phyloP scores from a whole-genome alignment of 2,113 vertebrate species.

The Seriola quinqueradiata region DNA sequence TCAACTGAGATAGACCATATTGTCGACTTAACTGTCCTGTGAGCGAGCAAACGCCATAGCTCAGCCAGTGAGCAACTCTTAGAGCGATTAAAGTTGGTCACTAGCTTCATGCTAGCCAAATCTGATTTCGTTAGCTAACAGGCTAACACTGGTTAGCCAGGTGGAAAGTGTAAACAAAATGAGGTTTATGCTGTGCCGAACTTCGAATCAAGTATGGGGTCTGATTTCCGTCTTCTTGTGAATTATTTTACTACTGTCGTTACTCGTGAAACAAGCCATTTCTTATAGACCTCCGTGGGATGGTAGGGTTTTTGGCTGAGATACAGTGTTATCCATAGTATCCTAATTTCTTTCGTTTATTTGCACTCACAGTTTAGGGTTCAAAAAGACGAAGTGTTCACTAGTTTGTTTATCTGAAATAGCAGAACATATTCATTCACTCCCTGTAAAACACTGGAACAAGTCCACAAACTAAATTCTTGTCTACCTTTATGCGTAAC shows the following conservation, averaged over 20 bases:
- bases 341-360: background rate
- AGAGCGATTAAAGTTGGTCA: conserved; percentile 62
- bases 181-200: background rate
- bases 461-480: background rate
- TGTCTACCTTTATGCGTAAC: background rate
- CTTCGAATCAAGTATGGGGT: background rate
- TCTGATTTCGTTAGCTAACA: conserved; percentile 31
- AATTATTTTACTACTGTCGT: background rate
- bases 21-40: background rate
- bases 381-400: background rate
- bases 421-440: background rate
- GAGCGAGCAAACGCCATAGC: background rate
- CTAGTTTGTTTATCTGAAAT: background rate
- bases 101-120: conserved; percentile 57
- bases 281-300: background rate
- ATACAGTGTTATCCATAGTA: background rate
- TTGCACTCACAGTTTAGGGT: background rate
- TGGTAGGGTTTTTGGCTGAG: background rate
- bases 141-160: conserved; percentile 52
- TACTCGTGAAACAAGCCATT: background rate
- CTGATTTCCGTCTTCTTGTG: background rate
- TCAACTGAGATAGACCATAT: background rate
- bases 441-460: background rate
- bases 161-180: conserved; percentile 49
- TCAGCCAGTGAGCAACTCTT: conserved; percentile 25